Evolutionary conservation across 2,797 vertebrate species (phyloP), one percentile per base, ranked within the genome.

Genomic region (Cygnus olor): DNA sequence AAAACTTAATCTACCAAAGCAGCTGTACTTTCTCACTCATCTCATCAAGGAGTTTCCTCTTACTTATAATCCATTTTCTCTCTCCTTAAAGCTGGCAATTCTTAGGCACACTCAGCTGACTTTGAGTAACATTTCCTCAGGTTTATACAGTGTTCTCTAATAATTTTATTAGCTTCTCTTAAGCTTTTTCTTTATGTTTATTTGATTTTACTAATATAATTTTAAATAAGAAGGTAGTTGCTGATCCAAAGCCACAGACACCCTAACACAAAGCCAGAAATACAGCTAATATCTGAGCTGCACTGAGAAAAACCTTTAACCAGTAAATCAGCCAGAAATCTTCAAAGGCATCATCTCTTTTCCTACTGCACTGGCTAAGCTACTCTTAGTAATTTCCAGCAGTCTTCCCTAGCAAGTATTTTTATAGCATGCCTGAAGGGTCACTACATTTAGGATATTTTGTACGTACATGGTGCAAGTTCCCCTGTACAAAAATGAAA

Each of bases 31-130:
- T 93, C 88, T 88, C 76, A 88, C 76, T 73, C 86, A 44, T 84
- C 80, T 93, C 91, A 88, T 96, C 81, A 68, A 88, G 83, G 93
- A 89, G 36, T 93, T 94, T 91, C 64, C 82, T 40, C 69, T 95
- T 70, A 58, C 14, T 44, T 72, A 21, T 74, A 91, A 95, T 92
- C 78, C 49, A 72, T 88, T 86, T 68, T 70, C 20, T 93, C 53
- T 56, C 57, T 85, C 73, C 42, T 80, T 88, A 87, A 83, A 90
- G 42, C 54, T 90, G 85, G 42, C 85, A 80, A 34, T 69, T 92
- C 60, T 34, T 77, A 65, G 20, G 73, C 44, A 65, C 42, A 47
- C 15, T 81, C 79, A 88, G 82, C 66, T 92, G 77, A 56, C 83
- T 92, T 64, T 27, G 60, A 92, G 60, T 79, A 90, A 70, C 11